Conservation (phyloP, 2,888 invertebrate species). For the Acholoe squamosa region DNA sequence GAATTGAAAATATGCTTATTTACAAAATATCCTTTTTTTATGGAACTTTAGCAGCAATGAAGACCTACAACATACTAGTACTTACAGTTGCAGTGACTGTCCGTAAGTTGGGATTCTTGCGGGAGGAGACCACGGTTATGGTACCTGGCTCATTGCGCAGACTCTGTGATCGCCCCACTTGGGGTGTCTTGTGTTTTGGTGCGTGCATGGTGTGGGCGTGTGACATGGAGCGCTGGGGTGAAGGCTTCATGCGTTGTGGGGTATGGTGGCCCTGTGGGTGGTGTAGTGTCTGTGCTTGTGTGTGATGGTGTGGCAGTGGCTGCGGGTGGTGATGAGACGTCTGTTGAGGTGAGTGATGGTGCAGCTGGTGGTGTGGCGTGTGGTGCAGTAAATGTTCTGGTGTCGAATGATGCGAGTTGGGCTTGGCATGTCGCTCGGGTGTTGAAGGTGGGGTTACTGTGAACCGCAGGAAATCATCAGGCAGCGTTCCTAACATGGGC, state of each 20-base stretch:
- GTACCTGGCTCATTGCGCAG: conserved; percentile 49
- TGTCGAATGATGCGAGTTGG: conserved; percentile 46
- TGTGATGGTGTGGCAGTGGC: neutral
- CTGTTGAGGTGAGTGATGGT: neutral
- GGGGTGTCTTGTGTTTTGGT: neutral
- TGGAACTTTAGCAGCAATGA: no score
- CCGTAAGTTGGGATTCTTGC: conserved; percentile 43
- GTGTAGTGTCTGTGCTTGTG: neutral
- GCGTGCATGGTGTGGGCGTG: conserved; percentile 10
- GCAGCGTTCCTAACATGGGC: conserved; percentile 90
- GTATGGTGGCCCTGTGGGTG: neutral
- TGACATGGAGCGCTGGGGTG: conserved; percentile 27
- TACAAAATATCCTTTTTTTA: no score
- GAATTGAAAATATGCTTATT: no score
- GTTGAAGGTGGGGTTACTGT: conserved; percentile 45
- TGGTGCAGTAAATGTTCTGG: conserved; percentile 41
- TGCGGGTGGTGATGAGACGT: neutral
- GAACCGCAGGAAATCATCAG: conserved; percentile 89
- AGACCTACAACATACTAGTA: neutral
- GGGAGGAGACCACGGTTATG: conserved; percentile 37
- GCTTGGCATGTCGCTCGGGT: conserved; percentile 26
- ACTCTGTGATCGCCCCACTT: conserved; percentile 44
- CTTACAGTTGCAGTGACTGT: conserved; percentile 52
- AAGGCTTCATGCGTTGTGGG: neutral
- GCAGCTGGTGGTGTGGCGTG: conserved; percentile 47